A percentile compares a stretch with the other conserved stretches of the same genome.
phyloP scores from a whole-genome alignment of 2,888 invertebrate species.

The Drosophila flavopinicola region DNA sequence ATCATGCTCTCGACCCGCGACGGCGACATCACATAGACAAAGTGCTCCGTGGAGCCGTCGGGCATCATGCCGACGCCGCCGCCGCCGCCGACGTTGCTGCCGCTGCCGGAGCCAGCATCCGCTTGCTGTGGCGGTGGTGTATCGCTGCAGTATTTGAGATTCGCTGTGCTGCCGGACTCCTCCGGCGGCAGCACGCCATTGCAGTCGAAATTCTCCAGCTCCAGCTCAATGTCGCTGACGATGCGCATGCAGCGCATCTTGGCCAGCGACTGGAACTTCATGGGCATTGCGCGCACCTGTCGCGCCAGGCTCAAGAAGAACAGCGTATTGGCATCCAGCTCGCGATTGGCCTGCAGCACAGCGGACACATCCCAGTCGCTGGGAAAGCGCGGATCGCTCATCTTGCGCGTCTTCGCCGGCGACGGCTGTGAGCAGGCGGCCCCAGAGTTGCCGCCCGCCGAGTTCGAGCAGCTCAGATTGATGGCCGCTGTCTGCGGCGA shows the following conservation, averaged over 20 bases:
- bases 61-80: no score
- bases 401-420: constrained; percentile 76
- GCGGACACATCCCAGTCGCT: constrained; percentile 81
- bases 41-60: constrained; percentile 81
- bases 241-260: constrained; percentile 84
- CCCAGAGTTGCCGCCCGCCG: constrained; percentile 21
- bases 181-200: constrained; percentile 67
- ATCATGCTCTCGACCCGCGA: constrained; percentile 84
- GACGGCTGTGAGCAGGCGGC: constrained; percentile 49
- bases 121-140: constrained; percentile 75
- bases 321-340: constrained; percentile 83
- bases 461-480: constrained; percentile 75
- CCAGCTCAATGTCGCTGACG: constrained; percentile 83
- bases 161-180: constrained; percentile 61
- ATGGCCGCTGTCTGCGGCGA: constrained; percentile 81
- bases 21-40: constrained; percentile 84
- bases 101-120: constrained; percentile 49
- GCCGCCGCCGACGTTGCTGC: no score
- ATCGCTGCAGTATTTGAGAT: constrained; percentile 77
- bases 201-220: constrained; percentile 82
- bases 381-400: constrained; percentile 63
- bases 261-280: constrained; percentile 82
- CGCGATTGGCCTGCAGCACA: constrained; percentile 82
- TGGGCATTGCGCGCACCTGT: constrained; percentile 83
- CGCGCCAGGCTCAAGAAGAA: constrained; percentile 83